Conservation (phyloP, 2,113 vertebrate species). For the Crotalus tigris region DNA sequence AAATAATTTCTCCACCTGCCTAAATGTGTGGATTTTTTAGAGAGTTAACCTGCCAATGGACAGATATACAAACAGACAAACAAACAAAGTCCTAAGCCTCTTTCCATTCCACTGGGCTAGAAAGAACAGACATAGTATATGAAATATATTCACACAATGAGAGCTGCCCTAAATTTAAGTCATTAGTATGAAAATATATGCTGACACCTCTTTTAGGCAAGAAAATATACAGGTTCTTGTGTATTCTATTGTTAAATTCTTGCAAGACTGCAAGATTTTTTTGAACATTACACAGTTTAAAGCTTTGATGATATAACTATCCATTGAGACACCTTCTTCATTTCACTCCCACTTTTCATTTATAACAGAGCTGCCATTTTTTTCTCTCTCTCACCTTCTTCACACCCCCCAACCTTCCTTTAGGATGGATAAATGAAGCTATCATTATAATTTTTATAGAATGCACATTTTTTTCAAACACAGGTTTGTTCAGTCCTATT, state of each 20-base stretch:
- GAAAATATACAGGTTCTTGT: background rate
- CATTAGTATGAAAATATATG: background rate
- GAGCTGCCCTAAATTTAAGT: background rate
- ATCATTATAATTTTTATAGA: background rate
- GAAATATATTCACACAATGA: background rate
- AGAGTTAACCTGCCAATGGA: background rate
- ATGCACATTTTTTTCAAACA: background rate
- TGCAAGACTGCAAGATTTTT: background rate
- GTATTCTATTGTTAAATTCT: background rate
- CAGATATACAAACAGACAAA: background rate
- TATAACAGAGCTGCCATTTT: background rate
- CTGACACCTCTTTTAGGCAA: background rate
- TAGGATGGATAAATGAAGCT: background rate
- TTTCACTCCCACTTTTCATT: background rate
- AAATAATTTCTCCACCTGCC: background rate
- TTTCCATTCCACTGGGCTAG: background rate
- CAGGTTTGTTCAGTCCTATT: background rate
- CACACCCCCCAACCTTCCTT: background rate
- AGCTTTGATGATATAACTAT: background rate
- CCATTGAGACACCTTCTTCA: background rate
- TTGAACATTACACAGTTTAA: background rate
- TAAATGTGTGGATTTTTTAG: background rate
- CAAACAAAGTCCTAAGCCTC: background rate
- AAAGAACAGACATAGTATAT: background rate
- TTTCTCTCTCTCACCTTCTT: background rate